phyloP scores from a whole-genome alignment of 2,113 vertebrate species.

The Chaetops frenatus region DNA sequence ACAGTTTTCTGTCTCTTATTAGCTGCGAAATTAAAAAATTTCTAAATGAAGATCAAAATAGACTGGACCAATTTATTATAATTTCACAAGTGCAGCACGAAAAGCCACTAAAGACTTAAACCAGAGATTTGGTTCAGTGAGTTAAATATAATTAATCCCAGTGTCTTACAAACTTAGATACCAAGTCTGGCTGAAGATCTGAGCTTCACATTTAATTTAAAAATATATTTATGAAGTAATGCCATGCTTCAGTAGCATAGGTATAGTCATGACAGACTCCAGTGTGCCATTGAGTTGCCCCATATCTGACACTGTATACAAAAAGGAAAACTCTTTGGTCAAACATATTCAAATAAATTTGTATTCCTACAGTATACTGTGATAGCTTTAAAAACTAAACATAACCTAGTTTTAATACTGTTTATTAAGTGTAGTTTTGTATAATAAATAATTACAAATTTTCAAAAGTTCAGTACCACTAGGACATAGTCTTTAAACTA shows the following conservation, averaged over 20 bases:
- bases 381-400: not conserved
- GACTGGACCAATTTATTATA: not conserved
- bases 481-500: not conserved
- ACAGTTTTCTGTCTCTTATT: not conserved
- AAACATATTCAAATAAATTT: not conserved
- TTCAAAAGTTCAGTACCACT: not conserved
- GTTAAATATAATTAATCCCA: not conserved
- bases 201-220: not conserved
- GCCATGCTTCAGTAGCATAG: not conserved
- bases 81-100: not conserved
- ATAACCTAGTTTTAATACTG: not conserved
- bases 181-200: not conserved
- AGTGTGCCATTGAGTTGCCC: not conserved
- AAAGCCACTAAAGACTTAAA: not conserved
- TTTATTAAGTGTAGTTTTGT: not conserved
- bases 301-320: not conserved
- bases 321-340: not conserved
- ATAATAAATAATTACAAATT: not conserved
- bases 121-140: not conserved
- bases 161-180: not conserved
- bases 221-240: not conserved
- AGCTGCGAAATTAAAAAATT: not conserved
- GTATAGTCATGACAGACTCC: not conserved
- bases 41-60: not conserved
- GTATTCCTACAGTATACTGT: not conserved